A percentile compares a stretch with the other conserved stretches of the same genome.
Conservation (phyloP, 1,140 invertebrate genomes). For the Holcopasites calliopsidis region DNA sequence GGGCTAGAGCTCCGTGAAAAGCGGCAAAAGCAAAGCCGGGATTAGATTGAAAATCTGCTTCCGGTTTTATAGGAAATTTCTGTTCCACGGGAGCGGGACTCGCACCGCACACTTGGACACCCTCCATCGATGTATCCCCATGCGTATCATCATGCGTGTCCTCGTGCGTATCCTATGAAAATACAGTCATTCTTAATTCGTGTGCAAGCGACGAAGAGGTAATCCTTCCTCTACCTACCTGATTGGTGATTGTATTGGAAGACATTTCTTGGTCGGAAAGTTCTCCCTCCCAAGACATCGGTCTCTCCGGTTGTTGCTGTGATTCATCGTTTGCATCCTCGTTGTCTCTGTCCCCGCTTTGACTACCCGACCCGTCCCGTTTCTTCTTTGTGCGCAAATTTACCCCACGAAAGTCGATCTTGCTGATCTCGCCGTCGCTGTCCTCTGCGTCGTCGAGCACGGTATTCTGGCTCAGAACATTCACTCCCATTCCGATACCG, state of each 20-base stretch:
- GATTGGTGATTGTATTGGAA: slow-evolving; percentile 79
- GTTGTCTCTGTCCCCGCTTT: slow-evolving; percentile 50
- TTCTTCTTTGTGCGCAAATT: slow-evolving; percentile 81
- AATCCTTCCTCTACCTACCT: too few species aligned
- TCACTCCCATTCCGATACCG: slow-evolving; percentile 51
- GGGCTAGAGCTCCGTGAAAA: slow-evolving; percentile 73
- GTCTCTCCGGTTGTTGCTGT: slow-evolving; percentile 81
- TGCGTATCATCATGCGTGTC: too few species aligned
- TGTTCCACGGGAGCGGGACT: slow-evolving; percentile 75
- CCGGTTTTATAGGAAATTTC: slow-evolving; percentile 76
- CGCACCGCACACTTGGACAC: slow-evolving; percentile 77
- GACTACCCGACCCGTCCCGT: slow-evolving; percentile 64
- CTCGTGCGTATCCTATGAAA: slow-evolving; percentile 73
- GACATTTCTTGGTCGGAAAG: slow-evolving; percentile 87
- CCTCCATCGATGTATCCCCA: slow-evolving; percentile 80
- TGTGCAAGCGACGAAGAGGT: too few species aligned
- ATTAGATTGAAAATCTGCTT: slow-evolving; percentile 77
- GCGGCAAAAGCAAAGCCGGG: slow-evolving; percentile 67
- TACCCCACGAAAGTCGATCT: slow-evolving; percentile 81
- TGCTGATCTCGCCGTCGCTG: slow-evolving; percentile 81
- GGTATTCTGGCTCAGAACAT: slow-evolving; percentile 40
- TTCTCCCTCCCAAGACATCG: slow-evolving; percentile 96
- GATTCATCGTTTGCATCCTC: slow-evolving; percentile 65
- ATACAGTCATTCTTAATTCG: background rate
- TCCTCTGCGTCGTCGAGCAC: slow-evolving; percentile 78